These are phyloP conservation scores for Drosophila trapezifrons DNA, from an alignment of 1,140 invertebrate species.

Conservation along the genomic window DNA sequence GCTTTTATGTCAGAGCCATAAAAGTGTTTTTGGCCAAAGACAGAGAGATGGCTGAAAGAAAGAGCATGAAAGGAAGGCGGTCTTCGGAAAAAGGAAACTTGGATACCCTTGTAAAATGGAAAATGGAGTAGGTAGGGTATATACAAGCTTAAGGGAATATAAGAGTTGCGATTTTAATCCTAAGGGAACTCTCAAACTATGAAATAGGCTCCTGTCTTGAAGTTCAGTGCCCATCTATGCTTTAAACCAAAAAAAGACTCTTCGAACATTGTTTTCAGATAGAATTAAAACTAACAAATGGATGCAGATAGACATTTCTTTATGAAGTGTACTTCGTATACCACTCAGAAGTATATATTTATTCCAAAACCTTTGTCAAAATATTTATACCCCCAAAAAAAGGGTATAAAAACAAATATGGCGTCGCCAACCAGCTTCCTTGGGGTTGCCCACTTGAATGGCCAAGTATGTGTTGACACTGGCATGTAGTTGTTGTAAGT, in stretches of 20 bases:
- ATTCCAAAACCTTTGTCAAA: not conserved
- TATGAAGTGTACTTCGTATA: too few relatives aligned
- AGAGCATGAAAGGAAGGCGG: not conserved
- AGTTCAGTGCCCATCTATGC: too few relatives aligned
- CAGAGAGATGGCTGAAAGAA: not conserved
- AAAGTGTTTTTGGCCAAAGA: slow-evolving; percentile 46
- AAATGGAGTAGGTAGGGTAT: too few relatives aligned
- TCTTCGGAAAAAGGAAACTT: not conserved
- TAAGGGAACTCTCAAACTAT: too few relatives aligned
- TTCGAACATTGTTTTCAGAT: too few relatives aligned
- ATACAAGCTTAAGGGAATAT: too few relatives aligned
- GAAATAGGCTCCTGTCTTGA: too few relatives aligned
- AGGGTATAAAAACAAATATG: slow-evolving; percentile 67
- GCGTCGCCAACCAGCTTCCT: slow-evolving; percentile 46
- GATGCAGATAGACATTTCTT: too few relatives aligned
- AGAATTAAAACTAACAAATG: too few relatives aligned
- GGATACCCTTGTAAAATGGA: not conserved
- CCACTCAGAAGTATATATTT: too few relatives aligned
- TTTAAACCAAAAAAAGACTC: too few relatives aligned
- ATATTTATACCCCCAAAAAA: not conserved
- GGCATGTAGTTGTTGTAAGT: slow-evolving; percentile 84
- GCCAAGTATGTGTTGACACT: slow-evolving; percentile 84
- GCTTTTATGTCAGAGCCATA: slow-evolving; percentile 72
- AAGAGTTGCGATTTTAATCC: too few relatives aligned
- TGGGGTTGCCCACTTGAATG: slow-evolving; percentile 78